Base-by-base conservation (phyloP, 1,140 invertebrate species). In the Chymomyza costata region DNA sequence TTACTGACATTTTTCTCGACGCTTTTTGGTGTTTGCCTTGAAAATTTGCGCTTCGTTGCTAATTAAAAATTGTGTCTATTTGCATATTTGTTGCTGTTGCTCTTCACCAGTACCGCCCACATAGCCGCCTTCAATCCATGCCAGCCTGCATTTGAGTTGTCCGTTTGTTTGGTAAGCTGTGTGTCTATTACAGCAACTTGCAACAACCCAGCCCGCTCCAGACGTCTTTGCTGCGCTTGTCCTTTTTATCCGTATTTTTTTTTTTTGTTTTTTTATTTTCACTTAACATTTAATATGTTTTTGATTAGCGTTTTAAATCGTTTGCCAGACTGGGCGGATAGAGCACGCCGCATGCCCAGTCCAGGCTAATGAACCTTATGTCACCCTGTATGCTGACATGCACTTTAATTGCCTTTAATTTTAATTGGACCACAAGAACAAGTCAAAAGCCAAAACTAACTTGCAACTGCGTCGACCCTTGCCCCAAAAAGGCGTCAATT, bases 11-110 rank as follows among this genome's bases (percentile, higher is more conserved):
- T 65, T 69, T 10, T 28, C 58, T 44, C 49, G 41, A 19, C 50
- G 50, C 45, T 63, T 47, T 60, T 70, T 62, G 54, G 21, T 25
- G 21, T 25, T 25, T 25, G 21, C 21, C 21, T 25, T 8, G 57
- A 35, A 78, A 78, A 78, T 78, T 78, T 78, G 73, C 73, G 71
- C 71, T 37, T 67, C 62, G 73, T 41, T 78, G 73, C 71, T 78
- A 78, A 78, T 78, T 78, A 78, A 78, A 78, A 78, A 78, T 78
- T 78, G 73, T 71, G 71, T 78, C 73, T 78, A 78, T 78, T 78
- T 78, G 73, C 71, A 78, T 78, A 78, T 78, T 78, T 78, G 71
- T 60, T 58, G 50, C 69, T 14, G 16, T 16, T 28, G 8, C 13
- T 41, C 31, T n/a, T 48, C 35, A 21, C 43, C 19, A 48, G 39